phyloP scores from a whole-genome alignment of 2,113 vertebrate genomes.

The Cyprinodon variegatus region DNA sequence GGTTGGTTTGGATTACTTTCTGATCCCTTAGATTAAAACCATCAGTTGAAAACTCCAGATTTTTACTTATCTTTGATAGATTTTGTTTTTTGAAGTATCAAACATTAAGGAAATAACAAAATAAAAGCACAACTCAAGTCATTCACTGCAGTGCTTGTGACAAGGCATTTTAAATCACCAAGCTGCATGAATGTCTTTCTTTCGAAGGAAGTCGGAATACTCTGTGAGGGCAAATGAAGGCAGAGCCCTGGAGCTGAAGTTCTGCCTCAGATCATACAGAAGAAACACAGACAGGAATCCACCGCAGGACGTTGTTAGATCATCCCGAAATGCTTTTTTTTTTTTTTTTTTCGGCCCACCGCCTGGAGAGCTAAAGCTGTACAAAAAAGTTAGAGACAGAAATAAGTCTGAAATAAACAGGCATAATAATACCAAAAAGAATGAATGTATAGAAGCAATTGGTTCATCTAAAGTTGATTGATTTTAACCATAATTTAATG shows the following conservation, averaged over 20 bases:
- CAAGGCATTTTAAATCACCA: constrained; percentile 47
- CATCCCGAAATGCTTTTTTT: constrained; percentile 46
- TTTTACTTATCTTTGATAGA: not conserved
- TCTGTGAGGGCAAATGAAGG: constrained; percentile 44
- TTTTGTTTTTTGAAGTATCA: not conserved
- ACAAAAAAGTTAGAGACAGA: constrained; percentile 24
- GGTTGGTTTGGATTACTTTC: not conserved
- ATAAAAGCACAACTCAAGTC: not conserved
- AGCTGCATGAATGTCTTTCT: constrained; percentile 59
- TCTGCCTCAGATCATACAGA: constrained; percentile 57
- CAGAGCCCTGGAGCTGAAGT: constrained; percentile 45
- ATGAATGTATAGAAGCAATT: constrained; percentile 2
- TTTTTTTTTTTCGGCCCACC: not conserved
- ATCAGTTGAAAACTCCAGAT: not conserved
- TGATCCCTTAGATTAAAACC: not conserved
- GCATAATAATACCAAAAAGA: constrained; percentile 28
- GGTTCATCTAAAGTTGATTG: no score
- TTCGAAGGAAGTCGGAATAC: constrained; percentile 32
- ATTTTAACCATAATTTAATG: no score
- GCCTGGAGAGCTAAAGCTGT: constrained; percentile 48
- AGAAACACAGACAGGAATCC: constrained; percentile 60
- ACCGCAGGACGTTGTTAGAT: constrained; percentile 62
- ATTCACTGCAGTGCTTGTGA: constrained; percentile 6
- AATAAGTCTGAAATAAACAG: constrained; percentile 20
- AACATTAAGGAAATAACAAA: not conserved